Conservation (phyloP, 1,140 invertebrate genomes). For the Zaprionus nigranus region DNA sequence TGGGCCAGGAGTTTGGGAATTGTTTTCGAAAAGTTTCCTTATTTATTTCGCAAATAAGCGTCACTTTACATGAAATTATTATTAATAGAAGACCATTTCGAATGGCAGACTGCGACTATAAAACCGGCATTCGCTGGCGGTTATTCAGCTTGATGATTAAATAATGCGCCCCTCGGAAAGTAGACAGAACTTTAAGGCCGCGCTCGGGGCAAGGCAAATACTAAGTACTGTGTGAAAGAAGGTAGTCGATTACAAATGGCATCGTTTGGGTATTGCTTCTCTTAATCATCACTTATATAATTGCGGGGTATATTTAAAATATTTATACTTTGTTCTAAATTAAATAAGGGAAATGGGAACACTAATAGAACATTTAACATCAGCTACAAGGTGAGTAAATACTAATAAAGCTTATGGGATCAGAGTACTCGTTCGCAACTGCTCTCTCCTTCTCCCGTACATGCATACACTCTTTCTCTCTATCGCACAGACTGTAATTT, state of each 20-base stretch:
- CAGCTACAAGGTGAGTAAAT: slow-evolving; percentile 41
- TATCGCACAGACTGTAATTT: slow-evolving; percentile 58
- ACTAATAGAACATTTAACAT: slow-evolving; percentile 28
- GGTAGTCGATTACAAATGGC: too few species aligned
- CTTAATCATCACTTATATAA: too few species aligned
- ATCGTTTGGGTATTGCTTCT: too few species aligned
- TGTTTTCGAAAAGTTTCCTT: slow-evolving; percentile 48
- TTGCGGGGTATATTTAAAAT: neutral
- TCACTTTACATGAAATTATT: slow-evolving; percentile 54
- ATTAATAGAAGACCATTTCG: slow-evolving; percentile 42
- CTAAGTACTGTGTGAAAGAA: too few species aligned
- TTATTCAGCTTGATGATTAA: slow-evolving; percentile 40
- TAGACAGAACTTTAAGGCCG: slow-evolving; percentile 2
- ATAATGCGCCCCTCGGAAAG: slow-evolving; percentile 21
- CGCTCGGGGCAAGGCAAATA: too few species aligned
- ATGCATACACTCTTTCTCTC: neutral
- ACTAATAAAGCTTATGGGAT: slow-evolving; percentile 51
- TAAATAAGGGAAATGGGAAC: slow-evolving; percentile 3
- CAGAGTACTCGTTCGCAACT: slow-evolving; percentile 11
- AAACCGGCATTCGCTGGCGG: slow-evolving; percentile 34
- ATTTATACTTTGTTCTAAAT: slow-evolving; percentile 1
- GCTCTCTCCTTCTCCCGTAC: neutral
- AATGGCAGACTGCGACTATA: slow-evolving; percentile 35
- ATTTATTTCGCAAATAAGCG: slow-evolving; percentile 48
- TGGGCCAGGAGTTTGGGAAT: slow-evolving; percentile 33